Percentiles rank a stretch among this genome's conserved stretches.
phyloP scores from a whole-genome alignment of 1,140 invertebrate species.

The Arion vulgaris region DNA sequence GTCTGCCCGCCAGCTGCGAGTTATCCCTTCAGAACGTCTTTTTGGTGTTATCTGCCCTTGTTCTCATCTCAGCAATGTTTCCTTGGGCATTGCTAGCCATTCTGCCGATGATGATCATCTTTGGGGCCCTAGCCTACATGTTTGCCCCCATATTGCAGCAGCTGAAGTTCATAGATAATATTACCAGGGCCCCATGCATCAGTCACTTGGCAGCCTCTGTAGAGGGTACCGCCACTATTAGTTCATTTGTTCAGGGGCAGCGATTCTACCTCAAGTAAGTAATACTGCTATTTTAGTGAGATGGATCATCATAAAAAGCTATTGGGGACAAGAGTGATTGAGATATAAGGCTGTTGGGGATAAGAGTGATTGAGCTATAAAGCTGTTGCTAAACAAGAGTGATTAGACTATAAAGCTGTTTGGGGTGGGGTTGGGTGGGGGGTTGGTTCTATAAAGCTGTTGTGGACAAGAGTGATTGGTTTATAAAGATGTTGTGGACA shows the following conservation, averaged over 20 bases:
- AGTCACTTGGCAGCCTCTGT: slow-evolving; percentile 79
- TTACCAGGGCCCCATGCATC: slow-evolving; percentile 78
- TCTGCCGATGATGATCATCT: slow-evolving; percentile 75
- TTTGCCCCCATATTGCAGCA: slow-evolving; percentile 76
- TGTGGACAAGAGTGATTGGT: too few species aligned
- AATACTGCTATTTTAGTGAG: too few species aligned
- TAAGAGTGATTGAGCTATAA: too few species aligned
- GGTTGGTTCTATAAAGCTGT: too few species aligned
- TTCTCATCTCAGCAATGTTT: slow-evolving; percentile 77
- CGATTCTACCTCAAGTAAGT: slow-evolving; percentile 49
- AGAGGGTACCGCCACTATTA: slow-evolving; percentile 79
- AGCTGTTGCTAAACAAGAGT: too few species aligned
- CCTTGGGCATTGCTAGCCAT: slow-evolving; percentile 78
- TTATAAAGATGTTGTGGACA: too few species aligned
- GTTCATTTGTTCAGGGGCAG: slow-evolving; percentile 73
- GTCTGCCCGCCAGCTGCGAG: slow-evolving; percentile 74
- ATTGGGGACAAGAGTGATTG: too few species aligned
- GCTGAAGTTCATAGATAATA: slow-evolving; percentile 79
- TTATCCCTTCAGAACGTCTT: slow-evolving; percentile 77
- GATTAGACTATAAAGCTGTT: too few species aligned
- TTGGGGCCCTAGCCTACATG: slow-evolving; percentile 75
- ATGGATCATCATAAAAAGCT: too few species aligned
- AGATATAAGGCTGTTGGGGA: too few species aligned
- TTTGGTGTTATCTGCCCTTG: slow-evolving; percentile 71
- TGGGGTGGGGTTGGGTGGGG: too few species aligned